Conservation (phyloP, 2,888 invertebrate species). For the Cataglyphis rosenhaueri region DNA sequence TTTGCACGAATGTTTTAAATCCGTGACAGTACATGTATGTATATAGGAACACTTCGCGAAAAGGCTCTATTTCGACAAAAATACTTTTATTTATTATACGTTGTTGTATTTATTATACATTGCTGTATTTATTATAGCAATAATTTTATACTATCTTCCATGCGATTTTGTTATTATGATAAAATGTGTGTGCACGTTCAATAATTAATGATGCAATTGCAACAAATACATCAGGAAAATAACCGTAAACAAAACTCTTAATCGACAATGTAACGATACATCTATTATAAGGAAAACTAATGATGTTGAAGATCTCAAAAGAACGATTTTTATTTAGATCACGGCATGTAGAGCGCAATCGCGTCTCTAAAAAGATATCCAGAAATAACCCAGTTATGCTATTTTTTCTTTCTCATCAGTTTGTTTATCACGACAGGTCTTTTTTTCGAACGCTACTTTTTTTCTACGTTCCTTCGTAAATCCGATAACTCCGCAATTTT, state of each 20-base stretch:
- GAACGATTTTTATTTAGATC: constrained; percentile 10
- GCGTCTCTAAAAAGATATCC: not conserved
- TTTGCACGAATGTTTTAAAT: constrained; percentile 3
- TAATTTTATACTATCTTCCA: not conserved
- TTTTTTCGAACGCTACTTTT: constrained; percentile 30
- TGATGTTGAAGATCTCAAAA: not conserved
- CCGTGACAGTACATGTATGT: not conserved
- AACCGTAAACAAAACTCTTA: not conserved
- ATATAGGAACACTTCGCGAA: not conserved
- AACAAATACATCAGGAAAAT: not conserved
- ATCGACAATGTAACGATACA: not conserved
- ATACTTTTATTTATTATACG: constrained; percentile 16
- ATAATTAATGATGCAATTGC: not conserved
- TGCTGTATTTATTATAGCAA: not conserved
- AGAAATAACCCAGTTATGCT: constrained; percentile 3
- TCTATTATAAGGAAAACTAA: not conserved
- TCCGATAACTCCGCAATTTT: constrained; percentile 23
- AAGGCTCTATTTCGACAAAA: not conserved
- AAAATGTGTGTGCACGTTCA: no score
- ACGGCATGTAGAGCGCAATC: not conserved
- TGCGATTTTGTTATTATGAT: not conserved
- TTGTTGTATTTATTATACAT: not conserved
- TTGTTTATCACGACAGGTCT: constrained; percentile 19
- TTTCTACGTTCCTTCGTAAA: constrained; percentile 11
- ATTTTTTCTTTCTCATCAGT: constrained; percentile 1